phyloP scores from a whole-genome alignment of 2,113 vertebrate genomes.

The Oplegnathus fasciatus region DNA sequence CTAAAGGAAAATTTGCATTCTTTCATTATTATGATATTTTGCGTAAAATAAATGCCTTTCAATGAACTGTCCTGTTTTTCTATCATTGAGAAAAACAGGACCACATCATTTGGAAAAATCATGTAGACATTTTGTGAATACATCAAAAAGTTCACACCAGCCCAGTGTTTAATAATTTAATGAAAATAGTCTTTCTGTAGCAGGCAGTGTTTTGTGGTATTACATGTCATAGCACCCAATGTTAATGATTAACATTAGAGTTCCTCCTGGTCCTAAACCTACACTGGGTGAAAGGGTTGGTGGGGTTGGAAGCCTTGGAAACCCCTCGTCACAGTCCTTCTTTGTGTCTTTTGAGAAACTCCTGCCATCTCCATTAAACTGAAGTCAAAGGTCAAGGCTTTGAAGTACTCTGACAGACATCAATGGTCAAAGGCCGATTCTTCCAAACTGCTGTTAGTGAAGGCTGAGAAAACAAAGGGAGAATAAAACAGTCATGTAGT shows the following conservation, averaged over 20 bases:
- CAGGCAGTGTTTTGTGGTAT: not conserved
- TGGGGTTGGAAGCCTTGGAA: too few species aligned
- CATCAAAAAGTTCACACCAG: not conserved
- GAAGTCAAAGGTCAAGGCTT: not conserved
- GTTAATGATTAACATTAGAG: too few species aligned
- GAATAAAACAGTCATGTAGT: not conserved
- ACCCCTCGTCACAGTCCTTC: not conserved
- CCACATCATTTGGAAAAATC: too few species aligned
- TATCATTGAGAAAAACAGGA: too few species aligned
- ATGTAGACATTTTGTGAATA: too few species aligned
- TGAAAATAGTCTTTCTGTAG: not conserved
- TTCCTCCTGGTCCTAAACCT: not conserved
- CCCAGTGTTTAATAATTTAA: not conserved
- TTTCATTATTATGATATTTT: too few species aligned
- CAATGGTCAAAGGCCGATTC: not conserved
- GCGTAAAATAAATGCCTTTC: too few species aligned
- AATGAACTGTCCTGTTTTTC: too few species aligned
- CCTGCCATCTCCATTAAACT: not conserved
- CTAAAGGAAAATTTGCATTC: too few species aligned
- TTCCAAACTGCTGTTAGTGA: not conserved
- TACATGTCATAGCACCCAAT: too few species aligned
- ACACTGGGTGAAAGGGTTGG: not conserved
- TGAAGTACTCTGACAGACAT: not conserved
- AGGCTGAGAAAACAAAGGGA: constrained; percentile 7
- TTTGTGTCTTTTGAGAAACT: not conserved